phyloP scores from a whole-genome alignment of 2,113 vertebrate species.

The Tetrao urogallus region DNA sequence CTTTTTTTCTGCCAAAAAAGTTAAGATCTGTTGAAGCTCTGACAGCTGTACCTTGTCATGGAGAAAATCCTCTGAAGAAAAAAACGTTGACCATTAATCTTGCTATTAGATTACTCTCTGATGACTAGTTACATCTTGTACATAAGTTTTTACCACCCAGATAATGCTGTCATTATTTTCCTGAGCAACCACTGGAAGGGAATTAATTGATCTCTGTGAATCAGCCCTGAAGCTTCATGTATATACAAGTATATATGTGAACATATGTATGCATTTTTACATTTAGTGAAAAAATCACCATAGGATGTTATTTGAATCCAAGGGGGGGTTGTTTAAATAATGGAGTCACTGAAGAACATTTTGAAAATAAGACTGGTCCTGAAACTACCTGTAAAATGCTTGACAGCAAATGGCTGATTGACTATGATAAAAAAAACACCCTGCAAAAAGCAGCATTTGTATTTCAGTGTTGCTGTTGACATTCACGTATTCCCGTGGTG shows the following conservation, averaged over 20 bases:
- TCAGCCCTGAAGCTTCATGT: background rate
- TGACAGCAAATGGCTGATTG: background rate
- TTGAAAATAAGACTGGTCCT: background rate
- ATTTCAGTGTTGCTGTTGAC: background rate
- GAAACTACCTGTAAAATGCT: background rate
- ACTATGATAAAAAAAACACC: background rate
- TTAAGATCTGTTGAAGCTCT: conserved; percentile 41
- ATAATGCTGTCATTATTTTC: background rate
- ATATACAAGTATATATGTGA: too few relatives aligned
- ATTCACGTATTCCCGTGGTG: background rate
- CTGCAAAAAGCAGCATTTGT: background rate
- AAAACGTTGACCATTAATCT: conserved; percentile 45
- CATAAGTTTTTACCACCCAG: background rate
- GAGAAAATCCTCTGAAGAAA: conserved; percentile 46
- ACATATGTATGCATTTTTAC: background rate
- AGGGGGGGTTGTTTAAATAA: background rate
- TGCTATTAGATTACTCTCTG: background rate
- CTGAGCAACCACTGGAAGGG: background rate
- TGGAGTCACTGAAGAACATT: background rate
- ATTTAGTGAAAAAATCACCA: background rate
- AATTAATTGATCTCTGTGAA: background rate
- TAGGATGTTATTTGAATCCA: background rate
- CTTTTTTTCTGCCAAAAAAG: conserved; percentile 61
- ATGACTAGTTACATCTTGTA: conserved; percentile 18
- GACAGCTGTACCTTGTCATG: conserved; percentile 54